These are phyloP conservation scores for Dimorphilus gyrociliatus DNA, from an alignment of 2,888 invertebrate species.

Conservation along the genomic window DNA sequence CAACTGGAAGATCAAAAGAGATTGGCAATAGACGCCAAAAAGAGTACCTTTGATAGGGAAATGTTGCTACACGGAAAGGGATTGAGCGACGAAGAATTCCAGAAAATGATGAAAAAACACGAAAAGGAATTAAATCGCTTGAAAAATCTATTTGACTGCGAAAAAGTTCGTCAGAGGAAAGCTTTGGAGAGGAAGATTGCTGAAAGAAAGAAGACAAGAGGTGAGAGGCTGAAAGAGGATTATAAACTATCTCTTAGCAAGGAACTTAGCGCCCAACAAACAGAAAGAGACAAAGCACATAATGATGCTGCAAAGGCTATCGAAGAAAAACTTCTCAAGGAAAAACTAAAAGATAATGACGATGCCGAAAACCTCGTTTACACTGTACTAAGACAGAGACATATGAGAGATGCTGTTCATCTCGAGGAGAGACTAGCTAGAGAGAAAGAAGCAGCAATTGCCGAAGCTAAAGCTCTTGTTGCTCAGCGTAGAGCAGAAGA, in stretches of 20 bases:
- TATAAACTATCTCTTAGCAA: conserved; percentile 21
- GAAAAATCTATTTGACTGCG: conserved; percentile 16
- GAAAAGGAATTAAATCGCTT: conserved; percentile 19
- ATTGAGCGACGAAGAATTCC: conserved; percentile 21
- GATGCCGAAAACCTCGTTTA: conserved; percentile 29
- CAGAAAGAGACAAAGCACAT: conserved; percentile 22
- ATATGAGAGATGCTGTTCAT: conserved; percentile 31
- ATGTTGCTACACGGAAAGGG: conserved; percentile 22
- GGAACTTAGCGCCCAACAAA: conserved; percentile 22
- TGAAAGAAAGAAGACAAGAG: conserved; percentile 15
- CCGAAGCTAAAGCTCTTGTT: conserved; percentile 18
- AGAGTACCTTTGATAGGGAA: conserved; percentile 27
- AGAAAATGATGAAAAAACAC: conserved; percentile 20
- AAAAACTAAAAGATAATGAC: conserved; percentile 20
- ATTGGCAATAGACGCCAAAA: conserved; percentile 23
- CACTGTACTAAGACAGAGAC: conserved; percentile 26
- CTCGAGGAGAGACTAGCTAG: conserved; percentile 27
- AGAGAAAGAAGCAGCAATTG: conserved; percentile 18
- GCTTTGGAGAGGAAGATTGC: conserved; percentile 18
- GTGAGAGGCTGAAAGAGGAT: conserved; percentile 17
- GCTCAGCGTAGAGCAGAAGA: conserved; percentile 18
- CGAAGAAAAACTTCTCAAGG: conserved; percentile 19
- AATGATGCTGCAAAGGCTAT: conserved; percentile 19
- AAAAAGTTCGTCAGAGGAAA: conserved; percentile 22
- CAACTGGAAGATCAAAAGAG: conserved; percentile 23